phyloP scores from a whole-genome alignment of 1,140 invertebrate genomes.

The Lepidurus couesii region DNA sequence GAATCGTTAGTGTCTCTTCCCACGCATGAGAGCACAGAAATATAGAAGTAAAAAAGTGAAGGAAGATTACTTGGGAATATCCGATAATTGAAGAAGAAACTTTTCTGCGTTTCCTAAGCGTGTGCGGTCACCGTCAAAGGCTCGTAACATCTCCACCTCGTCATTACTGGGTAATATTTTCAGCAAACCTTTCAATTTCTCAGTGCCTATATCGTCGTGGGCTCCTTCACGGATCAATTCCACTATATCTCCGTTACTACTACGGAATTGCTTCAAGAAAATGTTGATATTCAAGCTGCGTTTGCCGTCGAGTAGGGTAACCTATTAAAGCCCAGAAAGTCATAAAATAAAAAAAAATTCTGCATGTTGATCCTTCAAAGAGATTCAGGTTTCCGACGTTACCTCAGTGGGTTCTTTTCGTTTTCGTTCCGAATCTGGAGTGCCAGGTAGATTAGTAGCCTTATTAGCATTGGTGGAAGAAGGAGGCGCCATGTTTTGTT shows the following conservation, averaged over 20 bases:
- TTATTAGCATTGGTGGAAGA: not conserved
- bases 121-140: conserved; percentile 71
- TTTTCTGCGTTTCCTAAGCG: conserved; percentile 87
- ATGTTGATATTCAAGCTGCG: conserved; percentile 95
- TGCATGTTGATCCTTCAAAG: conserved; percentile 31
- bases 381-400: conserved; percentile 36
- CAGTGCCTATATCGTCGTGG: conserved; percentile 83
- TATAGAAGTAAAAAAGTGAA: not conserved
- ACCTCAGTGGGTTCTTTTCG: conserved; percentile 45
- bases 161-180: conserved; percentile 90
- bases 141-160: conserved; percentile 83
- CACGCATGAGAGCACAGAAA: not conserved
- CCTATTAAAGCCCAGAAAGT: conserved; percentile 53
- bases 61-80: conserved; percentile 71
- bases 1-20: not conserved
- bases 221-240: conserved; percentile 74
- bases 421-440: conserved; percentile 41
- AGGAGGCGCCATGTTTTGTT: conserved; percentile 51
- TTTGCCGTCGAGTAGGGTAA: conserved; percentile 86
- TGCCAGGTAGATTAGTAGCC: conserved; percentile 29
- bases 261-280: conserved; percentile 94
- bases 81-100: conserved; percentile 79
- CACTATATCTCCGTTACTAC: conserved; percentile 86
- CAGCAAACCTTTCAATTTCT: conserved; percentile 81
- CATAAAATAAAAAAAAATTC: conserved; percentile 32